Percentiles rank a stretch among this genome's conserved stretches.
Conservation (phyloP, 2,797 vertebrate species). For the Alosa sapidissima region DNA sequence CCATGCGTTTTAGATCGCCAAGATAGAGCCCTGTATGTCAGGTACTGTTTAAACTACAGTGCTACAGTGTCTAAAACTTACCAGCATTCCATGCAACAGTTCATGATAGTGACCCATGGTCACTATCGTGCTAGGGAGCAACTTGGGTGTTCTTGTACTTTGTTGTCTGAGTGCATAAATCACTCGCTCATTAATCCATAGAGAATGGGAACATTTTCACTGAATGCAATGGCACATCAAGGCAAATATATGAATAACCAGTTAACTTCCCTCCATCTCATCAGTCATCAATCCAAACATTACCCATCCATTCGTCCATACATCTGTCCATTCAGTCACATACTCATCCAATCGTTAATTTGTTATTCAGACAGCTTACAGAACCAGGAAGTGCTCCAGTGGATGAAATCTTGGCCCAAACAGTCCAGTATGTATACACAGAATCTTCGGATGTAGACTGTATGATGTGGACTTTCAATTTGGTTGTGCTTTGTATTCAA, state of each 20-base stretch:
- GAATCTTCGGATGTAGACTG: conserved; percentile 42
- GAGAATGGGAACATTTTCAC: not conserved
- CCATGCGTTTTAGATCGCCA: too few species aligned
- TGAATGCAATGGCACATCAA: not conserved
- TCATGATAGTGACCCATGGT: not conserved
- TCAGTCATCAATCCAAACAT: conserved; percentile 50
- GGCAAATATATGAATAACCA: conserved; percentile 37
- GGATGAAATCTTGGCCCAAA: conserved; percentile 87
- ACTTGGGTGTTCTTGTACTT: not conserved
- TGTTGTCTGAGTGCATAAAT: not conserved
- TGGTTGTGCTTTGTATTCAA: not conserved
- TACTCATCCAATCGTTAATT: conserved; percentile 74
- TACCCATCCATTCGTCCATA: conserved; percentile 54
- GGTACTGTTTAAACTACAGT: not conserved
- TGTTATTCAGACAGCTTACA: conserved; percentile 84
- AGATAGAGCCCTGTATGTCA: not conserved
- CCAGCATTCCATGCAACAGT: not conserved
- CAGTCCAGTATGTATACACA: conserved; percentile 80
- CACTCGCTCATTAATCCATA: not conserved
- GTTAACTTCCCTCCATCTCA: conserved; percentile 47
- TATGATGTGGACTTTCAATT: not conserved
- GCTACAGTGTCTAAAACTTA: not conserved
- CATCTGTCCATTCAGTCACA: conserved; percentile 49
- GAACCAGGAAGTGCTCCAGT: conserved; percentile 84
- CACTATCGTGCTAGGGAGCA: not conserved